phyloP scores from a whole-genome alignment of 2,797 vertebrate genomes.

The Babyrousa celebensis region DNA sequence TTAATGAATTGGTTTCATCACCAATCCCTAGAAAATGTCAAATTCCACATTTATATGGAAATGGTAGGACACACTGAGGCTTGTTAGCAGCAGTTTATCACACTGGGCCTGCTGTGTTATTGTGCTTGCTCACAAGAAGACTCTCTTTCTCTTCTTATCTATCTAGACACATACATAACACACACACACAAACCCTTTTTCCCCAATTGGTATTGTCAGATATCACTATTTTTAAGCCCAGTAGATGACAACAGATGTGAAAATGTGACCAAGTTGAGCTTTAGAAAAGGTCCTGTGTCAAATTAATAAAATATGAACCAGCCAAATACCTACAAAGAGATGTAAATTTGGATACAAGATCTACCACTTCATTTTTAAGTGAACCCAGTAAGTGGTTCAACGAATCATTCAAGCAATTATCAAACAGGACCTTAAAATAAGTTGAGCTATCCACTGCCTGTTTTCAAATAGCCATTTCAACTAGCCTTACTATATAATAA shows the following conservation, averaged over 20 bases:
- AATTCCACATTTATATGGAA: slow-evolving; percentile 86
- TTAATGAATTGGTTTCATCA: slow-evolving; percentile 80
- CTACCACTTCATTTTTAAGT: slow-evolving; percentile 47
- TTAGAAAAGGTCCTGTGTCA: slow-evolving; percentile 23
- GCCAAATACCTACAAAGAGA: neutral
- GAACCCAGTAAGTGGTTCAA: slow-evolving; percentile 29
- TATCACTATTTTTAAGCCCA: slow-evolving; percentile 76
- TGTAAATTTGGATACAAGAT: slow-evolving; percentile 30
- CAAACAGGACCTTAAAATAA: slow-evolving; percentile 64
- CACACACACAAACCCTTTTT: neutral
- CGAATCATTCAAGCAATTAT: neutral
- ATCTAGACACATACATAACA: neutral
- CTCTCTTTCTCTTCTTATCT: no score
- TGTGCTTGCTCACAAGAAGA: neutral
- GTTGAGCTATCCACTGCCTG: neutral
- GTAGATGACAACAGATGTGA: slow-evolving; percentile 67
- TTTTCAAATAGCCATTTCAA: slow-evolving; percentile 13
- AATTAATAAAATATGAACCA: slow-evolving; percentile 37
- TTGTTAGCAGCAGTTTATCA: slow-evolving; percentile 80
- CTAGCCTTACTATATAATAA: neutral
- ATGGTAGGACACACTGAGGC: slow-evolving; percentile 49
- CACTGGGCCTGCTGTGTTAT: slow-evolving; percentile 45
- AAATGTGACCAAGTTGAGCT: slow-evolving; percentile 67
- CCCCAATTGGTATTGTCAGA: slow-evolving; percentile 69
- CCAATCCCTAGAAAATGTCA: slow-evolving; percentile 77